Evolutionary conservation across 2,888 invertebrate species (phyloP).

Genomic region (Rosalia funebris): DNA sequence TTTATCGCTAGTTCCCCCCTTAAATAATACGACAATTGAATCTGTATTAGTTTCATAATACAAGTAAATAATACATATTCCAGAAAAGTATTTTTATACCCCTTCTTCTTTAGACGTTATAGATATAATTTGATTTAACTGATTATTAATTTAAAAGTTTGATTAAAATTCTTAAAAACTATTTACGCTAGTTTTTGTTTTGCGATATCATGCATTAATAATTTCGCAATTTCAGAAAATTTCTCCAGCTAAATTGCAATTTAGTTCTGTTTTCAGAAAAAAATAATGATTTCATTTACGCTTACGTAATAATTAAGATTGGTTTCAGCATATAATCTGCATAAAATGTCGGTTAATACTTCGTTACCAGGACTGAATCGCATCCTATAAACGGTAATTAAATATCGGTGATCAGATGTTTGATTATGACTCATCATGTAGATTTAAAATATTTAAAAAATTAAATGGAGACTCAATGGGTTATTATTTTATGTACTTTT

Average conservation of each 20-base stretch:
- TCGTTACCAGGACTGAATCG: background rate
- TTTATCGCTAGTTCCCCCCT: no score
- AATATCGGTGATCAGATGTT: no score
- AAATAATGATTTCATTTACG: background rate
- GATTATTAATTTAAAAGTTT: background rate
- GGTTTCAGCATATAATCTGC: slow-evolving; percentile 1
- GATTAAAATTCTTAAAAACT: background rate
- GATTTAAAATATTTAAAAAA: no score
- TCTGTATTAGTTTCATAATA: no score
- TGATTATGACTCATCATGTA: no score
- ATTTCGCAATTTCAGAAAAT: background rate
- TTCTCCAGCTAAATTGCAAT: background rate
- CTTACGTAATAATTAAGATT: background rate
- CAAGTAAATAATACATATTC: no score
- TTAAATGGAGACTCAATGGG: no score
- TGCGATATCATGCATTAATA: background rate
- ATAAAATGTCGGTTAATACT: background rate
- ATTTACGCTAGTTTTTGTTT: background rate
- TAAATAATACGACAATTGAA: no score
- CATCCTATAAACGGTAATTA: background rate
- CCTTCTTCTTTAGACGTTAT: no score
- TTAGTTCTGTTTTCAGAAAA: background rate
- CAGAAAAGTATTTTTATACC: no score
- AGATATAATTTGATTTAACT: background rate
- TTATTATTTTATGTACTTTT: no score